Evolutionary conservation across 2,888 invertebrate species (phyloP).

Genomic region (Eristalis intricaria): DNA sequence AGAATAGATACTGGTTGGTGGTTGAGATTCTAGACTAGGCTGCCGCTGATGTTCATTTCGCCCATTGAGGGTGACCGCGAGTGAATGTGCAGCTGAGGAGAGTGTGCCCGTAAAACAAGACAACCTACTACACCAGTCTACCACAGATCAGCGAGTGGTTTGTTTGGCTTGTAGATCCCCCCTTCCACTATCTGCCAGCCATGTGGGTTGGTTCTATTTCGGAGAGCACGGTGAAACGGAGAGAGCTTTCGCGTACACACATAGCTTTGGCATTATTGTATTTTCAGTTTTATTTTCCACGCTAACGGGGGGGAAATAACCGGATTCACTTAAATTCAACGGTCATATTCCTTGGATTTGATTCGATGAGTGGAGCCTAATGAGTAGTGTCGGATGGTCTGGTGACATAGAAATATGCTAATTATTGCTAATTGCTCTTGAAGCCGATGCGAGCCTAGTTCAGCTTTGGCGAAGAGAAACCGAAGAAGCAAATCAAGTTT

Average conservation of each 20-base stretch:
- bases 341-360: neutral
- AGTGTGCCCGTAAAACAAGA: constrained; percentile 8
- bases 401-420: neutral
- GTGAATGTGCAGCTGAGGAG: constrained; percentile 58
- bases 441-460: neutral
- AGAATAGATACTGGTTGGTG: neutral
- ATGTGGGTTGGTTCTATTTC: neutral
- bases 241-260: neutral
- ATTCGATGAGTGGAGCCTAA: neutral
- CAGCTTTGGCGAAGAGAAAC: neutral
- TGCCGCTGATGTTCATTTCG: constrained; percentile 45
- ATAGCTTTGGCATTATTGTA: neutral
- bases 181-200: neutral
- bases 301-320: neutral
- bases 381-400: neutral
- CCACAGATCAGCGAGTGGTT: neutral
- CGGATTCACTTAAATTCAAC: neutral
- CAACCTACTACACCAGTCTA: neutral
- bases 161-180: neutral
- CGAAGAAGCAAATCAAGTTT: neutral
- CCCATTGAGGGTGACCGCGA: constrained; percentile 66
- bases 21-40: neutral
- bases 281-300: neutral
- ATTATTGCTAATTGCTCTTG: neutral
- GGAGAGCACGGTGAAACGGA: neutral